Conservation (phyloP, 2,888 invertebrate genomes). For the Melangyna quadrimaculata region DNA sequence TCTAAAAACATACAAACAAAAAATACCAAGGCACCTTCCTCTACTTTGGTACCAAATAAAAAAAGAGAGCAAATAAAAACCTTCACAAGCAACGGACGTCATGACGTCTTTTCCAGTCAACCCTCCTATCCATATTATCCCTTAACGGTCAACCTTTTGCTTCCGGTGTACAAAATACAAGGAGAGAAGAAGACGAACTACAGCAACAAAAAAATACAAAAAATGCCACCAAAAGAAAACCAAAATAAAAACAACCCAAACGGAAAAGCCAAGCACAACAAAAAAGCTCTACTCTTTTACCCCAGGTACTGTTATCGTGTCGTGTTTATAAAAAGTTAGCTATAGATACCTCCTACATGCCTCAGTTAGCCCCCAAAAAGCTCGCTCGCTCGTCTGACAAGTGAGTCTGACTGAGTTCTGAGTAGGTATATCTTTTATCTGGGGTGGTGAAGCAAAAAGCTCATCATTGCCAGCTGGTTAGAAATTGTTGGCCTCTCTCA, state of each 20-base stretch:
- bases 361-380: constrained; percentile 41
- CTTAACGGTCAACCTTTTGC: constrained; percentile 38
- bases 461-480: constrained; percentile 55
- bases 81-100: neutral
- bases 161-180: constrained; percentile 32
- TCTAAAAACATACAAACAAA: neutral
- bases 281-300: constrained; percentile 36
- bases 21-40: neutral
- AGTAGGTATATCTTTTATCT: constrained; percentile 56
- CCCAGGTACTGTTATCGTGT: constrained; percentile 27
- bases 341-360: neutral
- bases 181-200: neutral
- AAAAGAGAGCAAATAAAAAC: neutral
- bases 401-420: too few relatives aligned
- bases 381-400: constrained; percentile 14
- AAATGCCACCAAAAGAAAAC: constrained; percentile 23
- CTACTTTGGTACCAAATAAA: neutral
- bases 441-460: constrained; percentile 60
- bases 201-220: neutral
- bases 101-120: constrained; percentile 37
- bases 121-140: too few relatives aligned
- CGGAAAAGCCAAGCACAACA: neutral
- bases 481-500: constrained; percentile 33
- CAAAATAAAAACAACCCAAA: constrained; percentile 31
- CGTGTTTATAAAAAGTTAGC: too few relatives aligned